These are phyloP conservation scores for Batillaria attramentaria DNA, from an alignment of 1,140 invertebrate species.

Conservation along the genomic window DNA sequence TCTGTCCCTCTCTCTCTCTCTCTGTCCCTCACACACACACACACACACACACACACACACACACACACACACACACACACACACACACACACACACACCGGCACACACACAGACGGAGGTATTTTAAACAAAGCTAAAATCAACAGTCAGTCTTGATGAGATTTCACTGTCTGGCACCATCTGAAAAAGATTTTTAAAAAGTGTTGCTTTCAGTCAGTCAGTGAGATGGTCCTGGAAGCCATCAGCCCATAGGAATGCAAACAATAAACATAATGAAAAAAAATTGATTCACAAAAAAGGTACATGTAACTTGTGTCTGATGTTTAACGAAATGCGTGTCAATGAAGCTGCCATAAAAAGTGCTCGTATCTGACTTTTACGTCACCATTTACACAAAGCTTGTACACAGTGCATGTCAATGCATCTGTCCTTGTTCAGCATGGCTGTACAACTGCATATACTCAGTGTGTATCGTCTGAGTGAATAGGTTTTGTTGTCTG, in stretches of 20 bases:
- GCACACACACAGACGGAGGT: not conserved
- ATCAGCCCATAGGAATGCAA: not conserved
- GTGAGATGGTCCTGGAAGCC: too few relatives aligned
- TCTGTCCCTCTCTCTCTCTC: not conserved
- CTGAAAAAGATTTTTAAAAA: conserved; percentile 30
- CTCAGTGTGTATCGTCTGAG: not conserved
- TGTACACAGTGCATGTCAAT: not conserved
- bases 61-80: conserved; percentile 22
- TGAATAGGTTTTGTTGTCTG: too few relatives aligned
- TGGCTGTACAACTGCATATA: not conserved
- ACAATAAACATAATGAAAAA: not conserved
- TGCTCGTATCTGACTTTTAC: too few relatives aligned
- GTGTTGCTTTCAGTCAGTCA: not conserved
- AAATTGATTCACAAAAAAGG: not conserved
- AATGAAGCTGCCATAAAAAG: not conserved
- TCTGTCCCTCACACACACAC: not conserved
- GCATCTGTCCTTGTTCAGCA: not conserved
- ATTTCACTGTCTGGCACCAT: conserved; percentile 51
- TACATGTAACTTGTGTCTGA: not conserved
- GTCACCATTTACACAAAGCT: too few relatives aligned
- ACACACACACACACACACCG: conserved; percentile 8
- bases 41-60: conserved; percentile 9
- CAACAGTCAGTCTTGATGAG: conserved; percentile 41
- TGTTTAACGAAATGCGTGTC: not conserved
- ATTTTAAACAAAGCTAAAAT: conserved; percentile 21